Evolutionary conservation across 2,888 invertebrate species (phyloP), one percentile per base, ranked within the genome.

Genomic region (Microplitis deprimator): DNA sequence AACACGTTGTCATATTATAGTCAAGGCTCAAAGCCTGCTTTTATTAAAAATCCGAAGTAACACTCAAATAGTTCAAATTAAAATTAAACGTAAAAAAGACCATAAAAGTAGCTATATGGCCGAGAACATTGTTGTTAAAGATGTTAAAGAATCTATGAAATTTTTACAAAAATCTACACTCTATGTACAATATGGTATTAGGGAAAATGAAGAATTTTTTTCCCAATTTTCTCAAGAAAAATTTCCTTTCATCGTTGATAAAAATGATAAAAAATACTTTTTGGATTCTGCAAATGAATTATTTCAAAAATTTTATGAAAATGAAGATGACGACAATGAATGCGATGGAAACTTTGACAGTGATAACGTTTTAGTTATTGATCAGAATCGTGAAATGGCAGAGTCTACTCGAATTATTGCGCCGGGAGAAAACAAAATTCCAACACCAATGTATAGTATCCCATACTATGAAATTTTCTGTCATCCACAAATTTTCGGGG

Each of bases 341-440:
- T 59, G 59, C 4, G 0, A 59, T 6, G 59, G 6, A 59, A n/a
- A 59, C 6, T 39, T 17, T 29, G 4, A 29, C 2, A 29, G 29
- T 29, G 29, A 29, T 29, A 29, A 29, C 4, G 29, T 29, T 3
- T 67, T 67, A 67, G 8, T 67, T 20, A 67, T 67, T 38, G 39
- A 67, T 67, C 67, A 67, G 39, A 20, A 67, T 67, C 17, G 29
- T 5, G 67, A 67, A 67, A n/a, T 38, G 10, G 67, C 67, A 7
- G 20, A 67, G 3, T 0, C 0, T 1, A 20, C 67, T 0, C 6
- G 20, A 5, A 20, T 67, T 39, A 67, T 67, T 38, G 67, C 67
- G 6, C 67, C 67, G 4, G 67, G 67, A 6, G 17, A 67, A 38
- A 20, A 67, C 20, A 67, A 39, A 67, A 3, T 6, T 3, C 67